Percentiles rank a stretch among this genome's conserved stretches.
phyloP scores from a whole-genome alignment of 2,113 vertebrate species.

The Mixornis gularis region DNA sequence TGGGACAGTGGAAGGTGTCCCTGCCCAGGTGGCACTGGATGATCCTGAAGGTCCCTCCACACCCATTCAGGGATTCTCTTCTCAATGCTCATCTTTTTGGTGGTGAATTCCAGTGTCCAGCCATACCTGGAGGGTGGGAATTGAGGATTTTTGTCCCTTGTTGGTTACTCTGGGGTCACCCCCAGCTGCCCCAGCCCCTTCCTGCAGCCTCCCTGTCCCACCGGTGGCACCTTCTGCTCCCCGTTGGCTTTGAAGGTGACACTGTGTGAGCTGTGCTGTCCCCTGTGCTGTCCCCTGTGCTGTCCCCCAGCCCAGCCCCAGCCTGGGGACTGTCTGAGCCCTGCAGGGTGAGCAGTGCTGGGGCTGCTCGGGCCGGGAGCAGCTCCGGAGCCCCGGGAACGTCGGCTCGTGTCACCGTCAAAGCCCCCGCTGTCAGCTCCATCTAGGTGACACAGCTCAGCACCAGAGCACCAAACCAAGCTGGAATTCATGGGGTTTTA shows the following conservation, averaged over 20 bases:
- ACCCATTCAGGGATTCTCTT: not conserved
- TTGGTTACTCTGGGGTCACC: rapidly evolving
- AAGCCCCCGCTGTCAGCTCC: not conserved
- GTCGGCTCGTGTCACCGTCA: not conserved
- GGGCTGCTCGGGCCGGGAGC: not conserved
- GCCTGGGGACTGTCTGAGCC: not conserved
- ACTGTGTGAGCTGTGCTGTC: not conserved
- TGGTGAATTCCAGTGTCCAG: not conserved
- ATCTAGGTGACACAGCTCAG: not conserved
- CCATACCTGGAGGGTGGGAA: too few relatives aligned
- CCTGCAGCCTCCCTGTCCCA: not conserved
- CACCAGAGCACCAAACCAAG: rapidly evolving
- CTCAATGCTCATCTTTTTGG: rapidly evolving
- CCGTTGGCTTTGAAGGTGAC: not conserved
- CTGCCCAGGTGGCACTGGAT: not conserved
- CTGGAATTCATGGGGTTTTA: not conserved
- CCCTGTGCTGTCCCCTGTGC: not conserved
- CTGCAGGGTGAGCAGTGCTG: not conserved
- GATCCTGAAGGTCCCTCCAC: not conserved
- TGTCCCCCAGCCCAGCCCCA: not conserved
- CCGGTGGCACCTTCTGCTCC: rapidly evolving
- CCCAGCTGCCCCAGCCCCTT: rapidly evolving
- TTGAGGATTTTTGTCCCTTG: not conserved
- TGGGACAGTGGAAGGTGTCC: not conserved
- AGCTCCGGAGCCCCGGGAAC: not conserved